phyloP scores from a whole-genome alignment of 2,797 vertebrate genomes.

The Vireo griseus region DNA sequence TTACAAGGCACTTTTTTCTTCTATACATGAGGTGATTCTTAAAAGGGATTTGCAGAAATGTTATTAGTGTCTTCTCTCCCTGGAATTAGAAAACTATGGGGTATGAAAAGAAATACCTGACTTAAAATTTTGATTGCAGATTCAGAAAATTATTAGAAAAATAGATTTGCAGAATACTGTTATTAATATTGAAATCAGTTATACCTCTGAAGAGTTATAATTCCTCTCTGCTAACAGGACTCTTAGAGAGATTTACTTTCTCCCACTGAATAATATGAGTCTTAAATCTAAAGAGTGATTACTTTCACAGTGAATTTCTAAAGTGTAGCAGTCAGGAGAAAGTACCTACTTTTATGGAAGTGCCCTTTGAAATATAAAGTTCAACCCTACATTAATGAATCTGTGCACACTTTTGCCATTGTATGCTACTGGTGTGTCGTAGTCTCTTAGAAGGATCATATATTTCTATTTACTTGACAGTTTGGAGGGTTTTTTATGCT shows the following conservation, averaged over 20 bases:
- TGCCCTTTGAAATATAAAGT: not conserved
- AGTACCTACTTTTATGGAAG: not conserved
- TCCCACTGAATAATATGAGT: not conserved
- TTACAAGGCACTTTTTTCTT: not conserved
- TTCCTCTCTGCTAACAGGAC: not conserved
- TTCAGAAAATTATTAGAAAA: slow-evolving; percentile 18
- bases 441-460: not conserved
- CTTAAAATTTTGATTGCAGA: slow-evolving; percentile 13
- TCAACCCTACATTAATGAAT: not conserved
- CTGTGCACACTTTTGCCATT: not conserved
- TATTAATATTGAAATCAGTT: slow-evolving; percentile 38
- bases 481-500: not conserved
- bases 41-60: not conserved
- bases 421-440: not conserved
- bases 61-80: not conserved
- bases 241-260: slow-evolving; percentile 39
- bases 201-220: slow-evolving; percentile 1
- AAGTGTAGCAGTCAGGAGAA: not conserved
- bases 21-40: not conserved
- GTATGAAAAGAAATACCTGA: not conserved
- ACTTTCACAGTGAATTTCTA: slow-evolving; percentile 1
- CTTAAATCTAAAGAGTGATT: not conserved
- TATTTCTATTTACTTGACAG: not conserved
- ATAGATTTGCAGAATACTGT: not conserved
- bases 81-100: not conserved